Base-by-base conservation (phyloP, 2,797 vertebrate species). In the Florisuga fusca region DNA sequence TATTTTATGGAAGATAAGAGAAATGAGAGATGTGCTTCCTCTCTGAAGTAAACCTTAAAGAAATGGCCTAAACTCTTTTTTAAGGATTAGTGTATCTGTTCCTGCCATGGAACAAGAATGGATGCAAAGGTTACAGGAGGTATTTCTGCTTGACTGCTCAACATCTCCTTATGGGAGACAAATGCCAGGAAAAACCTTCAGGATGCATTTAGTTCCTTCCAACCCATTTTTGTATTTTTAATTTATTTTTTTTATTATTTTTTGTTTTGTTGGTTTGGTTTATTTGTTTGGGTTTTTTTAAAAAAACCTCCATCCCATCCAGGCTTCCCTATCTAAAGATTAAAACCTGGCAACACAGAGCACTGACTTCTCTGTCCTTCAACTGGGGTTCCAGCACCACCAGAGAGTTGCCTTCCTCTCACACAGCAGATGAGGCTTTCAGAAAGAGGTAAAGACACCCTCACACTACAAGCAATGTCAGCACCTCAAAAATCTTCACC, bases 61-160 rank as follows among this genome's bases (percentile, higher is more conserved):
- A 95, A 93, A 53, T 5, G 15, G 45, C 26, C 55, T 76, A 69
- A 87, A 63, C 43, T 53, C 46, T 83, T 77, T 50, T 50, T 34
- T 62, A 63, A 64, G 22, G 50, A 81, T 31, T 62, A 64, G 0
- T 9, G 0, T 29, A 51, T 8, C 78, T 83, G 45, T 38, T 91
- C 27, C 46, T 77, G 50, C 54, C 14, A 38, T 2, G 48, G 78
- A 96, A 77, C 73, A 87, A 62, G 87, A 75, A 68, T 8, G 31
- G 66, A 87, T 87, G 54, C 75, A 72, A 81, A 92, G 61, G 89
- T 85, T 78, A 73, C 16, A 62, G 75, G 0, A 86, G 54, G 46
- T 64, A 78, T 53, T 97, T 92, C 75, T 95, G 84, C 77, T 67
- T 46, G 38, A 71, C 48, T 72, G 61, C 58, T 79, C 73, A 64